phyloP scores from a whole-genome alignment of 2,113 vertebrate species.

The Leuciscus idus region DNA sequence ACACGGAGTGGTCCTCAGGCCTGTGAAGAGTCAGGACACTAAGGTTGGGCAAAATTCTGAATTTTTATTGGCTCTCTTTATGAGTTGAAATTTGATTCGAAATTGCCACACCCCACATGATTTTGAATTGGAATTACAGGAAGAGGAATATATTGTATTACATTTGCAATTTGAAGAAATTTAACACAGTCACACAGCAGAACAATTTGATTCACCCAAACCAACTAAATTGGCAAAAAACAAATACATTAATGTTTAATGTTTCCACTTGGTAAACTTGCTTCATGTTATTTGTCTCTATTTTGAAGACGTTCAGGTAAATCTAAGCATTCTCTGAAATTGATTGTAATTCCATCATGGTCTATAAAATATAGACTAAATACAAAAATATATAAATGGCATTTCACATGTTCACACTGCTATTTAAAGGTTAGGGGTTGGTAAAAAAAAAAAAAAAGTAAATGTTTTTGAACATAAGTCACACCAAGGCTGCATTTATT shows the following conservation, averaged over 20 bases:
- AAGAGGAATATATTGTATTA: not conserved
- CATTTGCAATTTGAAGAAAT: not conserved
- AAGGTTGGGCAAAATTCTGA: constrained; percentile 36
- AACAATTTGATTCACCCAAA: not conserved
- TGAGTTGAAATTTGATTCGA: not conserved
- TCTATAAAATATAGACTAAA: not conserved
- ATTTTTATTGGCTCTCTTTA: not conserved
- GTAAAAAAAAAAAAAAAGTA: not conserved
- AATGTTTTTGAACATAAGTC: no score
- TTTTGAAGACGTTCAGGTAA: not conserved
- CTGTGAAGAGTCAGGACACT: constrained; percentile 76
- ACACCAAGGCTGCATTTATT: not conserved
- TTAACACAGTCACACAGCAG: not conserved
- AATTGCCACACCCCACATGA: not conserved
- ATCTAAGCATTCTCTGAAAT: not conserved
- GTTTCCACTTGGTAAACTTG: not conserved
- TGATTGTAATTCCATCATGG: not conserved
- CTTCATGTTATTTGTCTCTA: not conserved
- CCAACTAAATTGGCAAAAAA: not conserved
- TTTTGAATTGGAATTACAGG: not conserved
- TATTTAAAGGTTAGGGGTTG: not conserved
- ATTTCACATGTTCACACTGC: not conserved
- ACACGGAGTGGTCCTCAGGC: constrained; percentile 80
- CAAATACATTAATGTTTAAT: not conserved
- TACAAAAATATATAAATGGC: no score